Evolutionary conservation across 35 echinoderm and acorn worm genomes (phyloP).

Genomic region (Anneissia japonica): DNA sequence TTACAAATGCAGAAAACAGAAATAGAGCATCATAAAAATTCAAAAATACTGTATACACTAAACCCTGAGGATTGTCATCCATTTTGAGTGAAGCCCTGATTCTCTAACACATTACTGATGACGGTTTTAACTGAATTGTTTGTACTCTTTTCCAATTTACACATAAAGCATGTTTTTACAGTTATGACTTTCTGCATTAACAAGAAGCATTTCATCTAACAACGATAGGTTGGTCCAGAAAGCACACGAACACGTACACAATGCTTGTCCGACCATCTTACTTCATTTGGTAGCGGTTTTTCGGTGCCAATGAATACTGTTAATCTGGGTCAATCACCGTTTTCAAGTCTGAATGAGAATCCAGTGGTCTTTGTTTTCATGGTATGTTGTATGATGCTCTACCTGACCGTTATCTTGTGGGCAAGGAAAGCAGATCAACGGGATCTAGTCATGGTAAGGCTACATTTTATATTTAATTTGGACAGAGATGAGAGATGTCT

Average conservation of each 20-base stretch:
- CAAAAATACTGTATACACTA: no score
- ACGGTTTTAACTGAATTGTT: no score
- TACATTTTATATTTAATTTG: no score
- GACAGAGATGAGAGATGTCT: no score
- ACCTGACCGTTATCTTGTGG: slow-evolving; percentile 78
- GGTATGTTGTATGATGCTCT: slow-evolving; percentile 71
- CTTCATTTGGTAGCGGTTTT: slow-evolving; percentile 79
- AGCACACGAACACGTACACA: slow-evolving; percentile 34
- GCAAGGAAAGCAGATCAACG: slow-evolving; percentile 87
- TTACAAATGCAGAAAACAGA: no score
- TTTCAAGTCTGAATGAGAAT: slow-evolving; percentile 91
- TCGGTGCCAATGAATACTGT: slow-evolving; percentile 81
- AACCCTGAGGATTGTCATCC: no score
- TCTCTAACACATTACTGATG: no score
- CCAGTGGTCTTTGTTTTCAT: slow-evolving; percentile 91
- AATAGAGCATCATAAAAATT: no score
- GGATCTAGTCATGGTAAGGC: slow-evolving; percentile 77
- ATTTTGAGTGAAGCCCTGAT: no score
- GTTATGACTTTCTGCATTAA: no score
- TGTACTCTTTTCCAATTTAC: no score
- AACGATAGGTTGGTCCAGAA: slow-evolving; percentile 39
- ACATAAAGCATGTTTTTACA: no score
- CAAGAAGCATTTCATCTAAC: not conserved
- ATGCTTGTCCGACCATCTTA: slow-evolving; percentile 77
- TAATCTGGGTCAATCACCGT: slow-evolving; percentile 74